Percentiles rank a stretch among this genome's conserved stretches.
Conservation (phyloP, 2,797 vertebrate genomes). For the Bovichtus diacanthus region DNA sequence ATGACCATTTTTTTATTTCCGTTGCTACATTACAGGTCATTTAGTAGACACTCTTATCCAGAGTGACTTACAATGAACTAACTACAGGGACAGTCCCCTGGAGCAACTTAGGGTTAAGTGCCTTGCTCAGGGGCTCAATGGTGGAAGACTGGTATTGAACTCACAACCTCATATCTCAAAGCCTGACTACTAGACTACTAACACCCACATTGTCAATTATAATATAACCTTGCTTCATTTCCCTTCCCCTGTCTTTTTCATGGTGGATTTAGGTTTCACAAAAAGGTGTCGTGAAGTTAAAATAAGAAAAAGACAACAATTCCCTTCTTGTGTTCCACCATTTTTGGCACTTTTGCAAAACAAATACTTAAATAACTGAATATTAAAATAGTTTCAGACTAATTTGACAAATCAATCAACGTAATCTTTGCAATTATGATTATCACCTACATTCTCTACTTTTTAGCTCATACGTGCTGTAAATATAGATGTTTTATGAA, state of each 20-base stretch:
- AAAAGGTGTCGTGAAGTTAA: not conserved
- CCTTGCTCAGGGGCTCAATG: no score
- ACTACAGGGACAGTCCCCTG: no score
- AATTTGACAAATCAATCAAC: not conserved
- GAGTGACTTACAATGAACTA: no score
- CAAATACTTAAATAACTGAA: not conserved
- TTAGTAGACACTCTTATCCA: no score
- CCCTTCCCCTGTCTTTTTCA: not conserved
- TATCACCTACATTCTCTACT: not conserved
- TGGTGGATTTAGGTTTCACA: not conserved
- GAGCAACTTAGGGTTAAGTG: no score
- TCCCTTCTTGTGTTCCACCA: no score
- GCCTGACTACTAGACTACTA: no score
- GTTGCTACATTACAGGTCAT: no score
- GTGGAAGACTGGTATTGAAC: no score
- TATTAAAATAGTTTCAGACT: not conserved
- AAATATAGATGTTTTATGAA: not conserved
- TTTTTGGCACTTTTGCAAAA: no score
- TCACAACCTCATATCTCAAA: no score
- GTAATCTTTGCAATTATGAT: not conserved
- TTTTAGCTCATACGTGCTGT: not conserved
- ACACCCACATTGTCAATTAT: not conserved
- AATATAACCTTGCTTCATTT: not conserved
- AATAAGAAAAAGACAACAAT: not conserved
- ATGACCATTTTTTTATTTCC: not conserved